A percentile compares a stretch with the other conserved stretches of the same genome.
Conservation (phyloP, 2,888 invertebrate species). For the Protonemura montana region DNA sequence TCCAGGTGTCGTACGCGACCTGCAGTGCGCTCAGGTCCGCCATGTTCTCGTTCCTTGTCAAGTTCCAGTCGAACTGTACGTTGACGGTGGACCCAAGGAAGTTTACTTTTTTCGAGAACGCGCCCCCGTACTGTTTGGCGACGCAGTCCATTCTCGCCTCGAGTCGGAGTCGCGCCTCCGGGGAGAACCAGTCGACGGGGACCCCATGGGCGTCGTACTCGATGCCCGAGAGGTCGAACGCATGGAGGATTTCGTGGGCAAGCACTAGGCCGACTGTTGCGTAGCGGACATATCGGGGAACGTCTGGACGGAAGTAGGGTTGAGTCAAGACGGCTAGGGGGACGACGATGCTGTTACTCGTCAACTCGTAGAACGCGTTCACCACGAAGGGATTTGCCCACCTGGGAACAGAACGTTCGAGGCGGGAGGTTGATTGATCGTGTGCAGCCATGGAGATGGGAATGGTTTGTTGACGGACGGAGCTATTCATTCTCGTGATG, state of each 20-base stretch:
- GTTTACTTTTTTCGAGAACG: constrained; percentile 59
- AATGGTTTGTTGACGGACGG: not conserved
- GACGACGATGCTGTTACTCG: constrained; percentile 62
- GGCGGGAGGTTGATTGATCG: not conserved
- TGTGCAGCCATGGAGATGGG: not conserved
- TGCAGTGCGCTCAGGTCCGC: constrained; percentile 63
- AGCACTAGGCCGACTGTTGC: constrained; percentile 62
- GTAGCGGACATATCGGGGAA: constrained; percentile 61
- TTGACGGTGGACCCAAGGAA: constrained; percentile 60
- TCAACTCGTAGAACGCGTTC: constrained; percentile 63
- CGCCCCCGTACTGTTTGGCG: constrained; percentile 59
- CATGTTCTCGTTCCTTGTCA: constrained; percentile 63
- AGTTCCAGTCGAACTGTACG: constrained; percentile 64
- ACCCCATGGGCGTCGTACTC: constrained; percentile 57
- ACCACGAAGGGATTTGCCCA: constrained; percentile 62
- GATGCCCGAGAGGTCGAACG: constrained; percentile 58
- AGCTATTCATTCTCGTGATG: not conserved
- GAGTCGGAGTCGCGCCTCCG: constrained; percentile 58
- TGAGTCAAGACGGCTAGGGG: constrained; percentile 62
- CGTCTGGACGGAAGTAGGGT: constrained; percentile 61
- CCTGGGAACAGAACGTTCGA: constrained; percentile 52
- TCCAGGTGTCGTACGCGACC: constrained; percentile 62
- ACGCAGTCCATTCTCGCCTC: constrained; percentile 61
- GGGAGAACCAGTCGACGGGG: constrained; percentile 58
- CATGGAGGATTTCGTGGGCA: constrained; percentile 63